Conservation (phyloP, 1,140 invertebrate genomes). For the Metopolophium dirhodum region DNA sequence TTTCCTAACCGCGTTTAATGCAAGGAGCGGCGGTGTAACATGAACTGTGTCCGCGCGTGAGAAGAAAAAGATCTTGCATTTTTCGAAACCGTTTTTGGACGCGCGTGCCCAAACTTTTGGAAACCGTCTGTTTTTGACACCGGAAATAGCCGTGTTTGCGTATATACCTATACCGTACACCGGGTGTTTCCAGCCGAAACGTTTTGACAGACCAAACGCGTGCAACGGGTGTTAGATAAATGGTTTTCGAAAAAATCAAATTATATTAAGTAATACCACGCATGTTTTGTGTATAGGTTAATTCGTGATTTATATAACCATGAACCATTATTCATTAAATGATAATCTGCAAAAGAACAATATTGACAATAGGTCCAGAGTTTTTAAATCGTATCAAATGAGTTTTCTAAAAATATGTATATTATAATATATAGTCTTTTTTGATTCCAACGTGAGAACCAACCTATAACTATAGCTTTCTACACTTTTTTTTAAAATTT, state of each 20-base stretch:
- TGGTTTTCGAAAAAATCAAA: constrained; percentile 14
- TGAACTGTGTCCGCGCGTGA: constrained; percentile 14
- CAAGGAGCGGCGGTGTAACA: background rate
- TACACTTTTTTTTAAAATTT: background rate
- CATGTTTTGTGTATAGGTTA: background rate
- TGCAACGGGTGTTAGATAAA: background rate
- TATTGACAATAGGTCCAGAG: background rate
- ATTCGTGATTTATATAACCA: background rate
- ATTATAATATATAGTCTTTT: background rate
- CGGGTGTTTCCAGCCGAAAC: constrained; percentile 17
- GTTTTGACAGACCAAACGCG: constrained; percentile 35
- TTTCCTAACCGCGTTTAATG: background rate
- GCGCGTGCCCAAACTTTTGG: constrained; percentile 33
- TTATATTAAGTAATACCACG: background rate
- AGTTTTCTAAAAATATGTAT: background rate
- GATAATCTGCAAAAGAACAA: background rate
- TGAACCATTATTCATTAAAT: background rate
- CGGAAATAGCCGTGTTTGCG: constrained; percentile 6
- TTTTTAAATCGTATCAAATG: background rate
- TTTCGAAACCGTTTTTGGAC: constrained; percentile 50
- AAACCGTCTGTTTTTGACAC: constrained; percentile 51
- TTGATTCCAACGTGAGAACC: background rate
- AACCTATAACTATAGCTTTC: background rate
- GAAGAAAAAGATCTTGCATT: constrained; percentile 18
- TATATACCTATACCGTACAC: background rate